Percentiles rank a stretch among this genome's conserved stretches.
Conservation (phyloP, 2,888 invertebrate genomes). For the Noctua pronuba region DNA sequence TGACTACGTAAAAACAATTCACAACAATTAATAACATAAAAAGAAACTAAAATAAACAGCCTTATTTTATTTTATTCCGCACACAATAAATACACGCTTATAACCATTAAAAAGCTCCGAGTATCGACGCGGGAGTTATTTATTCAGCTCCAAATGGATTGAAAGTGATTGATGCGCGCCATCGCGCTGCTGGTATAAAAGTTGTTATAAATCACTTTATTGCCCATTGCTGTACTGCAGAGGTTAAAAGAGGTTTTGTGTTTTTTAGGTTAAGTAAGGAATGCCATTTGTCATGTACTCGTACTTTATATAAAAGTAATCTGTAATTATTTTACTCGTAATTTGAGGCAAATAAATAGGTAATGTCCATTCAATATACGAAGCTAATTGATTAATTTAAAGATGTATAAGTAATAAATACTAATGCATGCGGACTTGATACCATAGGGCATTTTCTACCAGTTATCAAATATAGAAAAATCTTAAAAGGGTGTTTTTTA, state of each 20-base stretch:
- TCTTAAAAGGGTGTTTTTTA: too few relatives aligned
- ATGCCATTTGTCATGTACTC: neutral
- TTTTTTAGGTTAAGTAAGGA: conserved; percentile 5
- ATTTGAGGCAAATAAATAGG: neutral
- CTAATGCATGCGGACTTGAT: neutral
- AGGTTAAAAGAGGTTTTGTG: conserved; percentile 29
- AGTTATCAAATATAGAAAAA: neutral
- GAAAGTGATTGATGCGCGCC: conserved; percentile 71
- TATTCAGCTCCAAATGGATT: conserved; percentile 73
- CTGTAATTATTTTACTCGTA: neutral
- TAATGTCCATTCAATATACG: neutral
- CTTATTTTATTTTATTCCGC: conserved; percentile 35
- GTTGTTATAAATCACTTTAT: conserved; percentile 64
- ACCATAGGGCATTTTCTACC: neutral
- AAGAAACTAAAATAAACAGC: conserved; percentile 21
- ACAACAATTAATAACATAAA: neutral
- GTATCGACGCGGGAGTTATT: conserved; percentile 68
- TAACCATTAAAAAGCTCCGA: conserved; percentile 66
- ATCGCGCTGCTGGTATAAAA: conserved; percentile 56
- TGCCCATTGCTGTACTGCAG: conserved; percentile 41
- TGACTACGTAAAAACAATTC: neutral
- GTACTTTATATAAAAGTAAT: neutral
- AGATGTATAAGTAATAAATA: too few relatives aligned
- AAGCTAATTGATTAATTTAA: too few relatives aligned
- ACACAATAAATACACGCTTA: conserved; percentile 60